Evolutionary conservation across 2,888 invertebrate species (phyloP).

Genomic region (Melanophora roralis): DNA sequence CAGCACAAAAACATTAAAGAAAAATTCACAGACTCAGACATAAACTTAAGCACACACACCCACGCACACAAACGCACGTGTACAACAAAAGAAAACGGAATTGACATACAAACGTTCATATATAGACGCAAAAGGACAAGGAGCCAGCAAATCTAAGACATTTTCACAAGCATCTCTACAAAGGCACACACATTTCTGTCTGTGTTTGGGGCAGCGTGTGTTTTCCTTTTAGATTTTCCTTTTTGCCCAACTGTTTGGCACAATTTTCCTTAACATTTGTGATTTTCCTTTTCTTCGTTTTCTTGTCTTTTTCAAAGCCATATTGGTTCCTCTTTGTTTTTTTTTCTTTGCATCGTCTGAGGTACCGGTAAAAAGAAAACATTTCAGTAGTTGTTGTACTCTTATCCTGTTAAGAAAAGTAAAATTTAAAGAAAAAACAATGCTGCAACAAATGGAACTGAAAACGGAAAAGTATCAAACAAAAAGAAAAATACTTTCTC

Average conservation of each 20-base stretch:
- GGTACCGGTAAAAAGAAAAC: constrained; percentile 51
- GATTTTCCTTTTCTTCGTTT: constrained; percentile 4
- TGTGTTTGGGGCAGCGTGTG: constrained; percentile 50
- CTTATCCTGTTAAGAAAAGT: constrained; percentile 55
- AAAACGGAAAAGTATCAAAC: constrained; percentile 19
- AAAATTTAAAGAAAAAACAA: constrained; percentile 38
- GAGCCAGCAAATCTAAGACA: constrained; percentile 24
- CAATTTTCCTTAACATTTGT: constrained; percentile 50
- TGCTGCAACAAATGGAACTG: constrained; percentile 30
- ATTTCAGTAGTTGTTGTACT: constrained; percentile 49
- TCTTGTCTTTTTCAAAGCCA: too few relatives aligned
- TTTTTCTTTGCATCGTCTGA: constrained; percentile 1
- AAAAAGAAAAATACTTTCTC: constrained; percentile 52
- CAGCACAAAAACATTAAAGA: constrained; percentile 30
- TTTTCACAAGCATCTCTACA: constrained; percentile 33
- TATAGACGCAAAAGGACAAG: constrained; percentile 1
- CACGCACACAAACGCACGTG: neutral
- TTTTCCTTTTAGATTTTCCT: constrained; percentile 51
- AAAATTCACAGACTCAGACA: constrained; percentile 22
- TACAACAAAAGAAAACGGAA: constrained; percentile 17
- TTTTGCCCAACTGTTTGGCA: constrained; percentile 52
- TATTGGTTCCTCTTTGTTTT: constrained; percentile 16
- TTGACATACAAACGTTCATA: constrained; percentile 26
- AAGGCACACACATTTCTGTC: neutral
- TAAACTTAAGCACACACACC: neutral